These are phyloP conservation scores for Drosophila bocki DNA, from an alignment of 1,140 invertebrate genomes.

Conservation along the genomic window DNA sequence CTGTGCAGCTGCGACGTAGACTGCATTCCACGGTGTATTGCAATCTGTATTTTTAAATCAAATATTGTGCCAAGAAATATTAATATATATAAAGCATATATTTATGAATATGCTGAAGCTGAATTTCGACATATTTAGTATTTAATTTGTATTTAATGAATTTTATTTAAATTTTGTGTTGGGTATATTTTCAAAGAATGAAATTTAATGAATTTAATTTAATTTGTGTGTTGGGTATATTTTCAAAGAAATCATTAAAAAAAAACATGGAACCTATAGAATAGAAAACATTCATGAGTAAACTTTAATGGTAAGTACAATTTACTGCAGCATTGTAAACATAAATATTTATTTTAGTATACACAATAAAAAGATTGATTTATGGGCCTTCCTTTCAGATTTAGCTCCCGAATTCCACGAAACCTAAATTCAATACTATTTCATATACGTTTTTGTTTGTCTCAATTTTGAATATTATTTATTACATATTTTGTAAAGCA, in stretches of 20 bases:
- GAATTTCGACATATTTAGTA: slow-evolving; percentile 19
- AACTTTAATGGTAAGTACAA: too few relatives aligned
- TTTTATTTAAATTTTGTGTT: slow-evolving; percentile 15
- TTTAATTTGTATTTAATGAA: slow-evolving; percentile 39
- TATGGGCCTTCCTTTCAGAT: too few relatives aligned
- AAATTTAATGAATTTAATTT: slow-evolving; percentile 26
- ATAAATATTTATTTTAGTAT: too few relatives aligned
- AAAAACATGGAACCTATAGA: background rate
- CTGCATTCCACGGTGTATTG: slow-evolving; percentile 76
- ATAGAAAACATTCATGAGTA: background rate
- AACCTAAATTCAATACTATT: too few relatives aligned
- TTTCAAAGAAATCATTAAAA: too few relatives aligned
- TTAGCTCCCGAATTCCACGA: too few relatives aligned
- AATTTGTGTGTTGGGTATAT: slow-evolving; percentile 3
- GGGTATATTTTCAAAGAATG: too few relatives aligned
- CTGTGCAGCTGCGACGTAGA: slow-evolving; percentile 21
- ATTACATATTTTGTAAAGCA: too few relatives aligned
- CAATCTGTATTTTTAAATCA: slow-evolving; percentile 81
- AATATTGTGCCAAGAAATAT: slow-evolving; percentile 81
- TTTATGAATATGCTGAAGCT: slow-evolving; percentile 25
- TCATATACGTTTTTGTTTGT: too few relatives aligned
- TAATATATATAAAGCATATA: slow-evolving; percentile 45
- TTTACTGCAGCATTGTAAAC: too few relatives aligned
- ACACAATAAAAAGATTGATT: too few relatives aligned
- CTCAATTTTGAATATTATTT: too few relatives aligned